Evolutionary conservation across 2,113 vertebrate genomes (phyloP).

Genomic region (Pachyramphus minor): DNA sequence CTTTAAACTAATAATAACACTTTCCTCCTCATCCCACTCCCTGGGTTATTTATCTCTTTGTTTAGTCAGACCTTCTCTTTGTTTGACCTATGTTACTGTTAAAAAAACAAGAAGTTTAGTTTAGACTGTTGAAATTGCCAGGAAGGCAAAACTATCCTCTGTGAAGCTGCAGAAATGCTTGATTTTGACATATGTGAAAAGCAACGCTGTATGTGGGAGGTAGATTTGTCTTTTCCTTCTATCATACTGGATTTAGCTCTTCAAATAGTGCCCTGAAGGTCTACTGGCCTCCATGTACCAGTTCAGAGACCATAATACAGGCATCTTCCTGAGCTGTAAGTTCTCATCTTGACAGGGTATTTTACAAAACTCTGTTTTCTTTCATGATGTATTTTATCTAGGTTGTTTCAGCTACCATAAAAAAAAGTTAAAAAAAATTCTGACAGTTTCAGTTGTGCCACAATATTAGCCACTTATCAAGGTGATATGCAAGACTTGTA

Average conservation of each 20-base stretch:
- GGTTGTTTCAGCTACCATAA: background rate
- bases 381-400: background rate
- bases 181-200: background rate
- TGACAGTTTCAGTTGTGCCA: background rate
- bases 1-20: conserved; percentile 38
- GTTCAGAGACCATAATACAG: background rate
- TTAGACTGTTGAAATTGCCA: background rate
- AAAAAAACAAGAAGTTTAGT: background rate
- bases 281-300: background rate
- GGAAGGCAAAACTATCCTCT: background rate
- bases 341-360: background rate
- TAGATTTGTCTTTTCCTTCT: background rate
- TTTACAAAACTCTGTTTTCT: background rate
- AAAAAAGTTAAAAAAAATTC: background rate
- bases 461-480: background rate
- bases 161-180: background rate
- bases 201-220: background rate
- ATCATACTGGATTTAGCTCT: background rate
- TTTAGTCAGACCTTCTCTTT: background rate
- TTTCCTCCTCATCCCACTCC: background rate
- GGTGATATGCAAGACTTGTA: background rate
- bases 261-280: background rate
- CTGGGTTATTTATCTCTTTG: conserved; percentile 28
- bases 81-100: background rate
- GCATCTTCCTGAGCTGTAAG: background rate